Base-by-base conservation (phyloP, 2,888 invertebrate species). In the Tortrix viridana region DNA sequence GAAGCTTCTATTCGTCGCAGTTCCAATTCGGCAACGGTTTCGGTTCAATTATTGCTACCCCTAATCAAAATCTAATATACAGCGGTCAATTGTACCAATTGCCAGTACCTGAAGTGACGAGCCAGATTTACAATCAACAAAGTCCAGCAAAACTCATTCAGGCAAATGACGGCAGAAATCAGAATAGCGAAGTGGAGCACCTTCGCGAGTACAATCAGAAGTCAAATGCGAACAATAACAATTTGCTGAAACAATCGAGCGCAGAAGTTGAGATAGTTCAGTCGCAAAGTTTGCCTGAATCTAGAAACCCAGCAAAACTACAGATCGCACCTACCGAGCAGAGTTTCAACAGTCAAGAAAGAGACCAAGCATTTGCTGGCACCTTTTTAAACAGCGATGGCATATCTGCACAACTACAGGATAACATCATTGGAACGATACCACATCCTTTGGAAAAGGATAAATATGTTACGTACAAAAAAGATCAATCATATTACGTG, bases 11-110 rank as follows among this genome's bases (percentile, higher is more conserved):
- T 61, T 76, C 74, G 52, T 67, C 78, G 55, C 76, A 68, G 60
- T 75, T 74, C 48, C 79, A 80, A 73, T 72, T 65, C 55, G 71
- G 73, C 14, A 71, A 69, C 56, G 68, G 65, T 60, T 62, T 64
- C 37, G 74, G 70, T 58, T 62, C 70, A 37, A 67, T 74, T 59
- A 65, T 73, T 37, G 60, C 60, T 12, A 50, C 70, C 18, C 46
- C 65, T 44, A 76, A 71, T 63, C 74, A 77, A 69, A 81, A 81
- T 48, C 78, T 82, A 67, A 71, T 89, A 70, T 90, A 89, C 71
- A 91, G 91, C 67, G 91, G 90, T 26, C 91, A 92, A 71, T 72
- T 89, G 56, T 92, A 92, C 68, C 83, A 90, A 71, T 77, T 83
- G 50, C 83, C 91, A 23, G 91, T 91, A 48, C 89, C 89, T 60